A percentile compares a stretch with the other conserved stretches of the same genome.
Conservation (phyloP, 2,113 vertebrate species). For the Hyperoodon ampullatus region DNA sequence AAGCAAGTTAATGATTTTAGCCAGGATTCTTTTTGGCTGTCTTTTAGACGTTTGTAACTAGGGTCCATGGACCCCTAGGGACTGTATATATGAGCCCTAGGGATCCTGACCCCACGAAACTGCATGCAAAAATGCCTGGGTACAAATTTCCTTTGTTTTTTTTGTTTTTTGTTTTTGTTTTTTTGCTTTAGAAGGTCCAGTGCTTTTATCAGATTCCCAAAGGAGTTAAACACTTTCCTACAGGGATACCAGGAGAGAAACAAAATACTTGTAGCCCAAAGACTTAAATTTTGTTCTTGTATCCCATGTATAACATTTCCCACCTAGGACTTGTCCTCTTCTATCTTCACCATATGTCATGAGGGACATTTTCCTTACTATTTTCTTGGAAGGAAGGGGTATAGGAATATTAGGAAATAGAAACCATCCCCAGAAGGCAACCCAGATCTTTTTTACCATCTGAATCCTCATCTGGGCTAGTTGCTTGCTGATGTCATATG, state of each 20-base stretch:
- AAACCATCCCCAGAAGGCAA: background rate
- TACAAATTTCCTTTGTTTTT: background rate
- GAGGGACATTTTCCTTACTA: background rate
- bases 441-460: background rate
- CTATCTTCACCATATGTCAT: background rate
- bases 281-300: background rate
- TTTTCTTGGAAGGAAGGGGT: background rate
- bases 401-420: background rate
- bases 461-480: background rate
- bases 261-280: background rate
- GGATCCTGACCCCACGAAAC: background rate
- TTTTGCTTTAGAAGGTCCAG: background rate
- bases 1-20: slow-evolving; percentile 41
- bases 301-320: background rate
- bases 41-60: background rate
- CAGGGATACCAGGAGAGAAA: background rate
- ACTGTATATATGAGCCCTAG: background rate
- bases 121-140: background rate
- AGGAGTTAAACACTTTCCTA: background rate
- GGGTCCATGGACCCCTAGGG: background rate
- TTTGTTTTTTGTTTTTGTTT: background rate
- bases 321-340: background rate
- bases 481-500: background rate
- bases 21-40: background rate
- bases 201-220: background rate